phyloP scores from a whole-genome alignment of 2,888 invertebrate genomes.

The Spodoptera littoralis region DNA sequence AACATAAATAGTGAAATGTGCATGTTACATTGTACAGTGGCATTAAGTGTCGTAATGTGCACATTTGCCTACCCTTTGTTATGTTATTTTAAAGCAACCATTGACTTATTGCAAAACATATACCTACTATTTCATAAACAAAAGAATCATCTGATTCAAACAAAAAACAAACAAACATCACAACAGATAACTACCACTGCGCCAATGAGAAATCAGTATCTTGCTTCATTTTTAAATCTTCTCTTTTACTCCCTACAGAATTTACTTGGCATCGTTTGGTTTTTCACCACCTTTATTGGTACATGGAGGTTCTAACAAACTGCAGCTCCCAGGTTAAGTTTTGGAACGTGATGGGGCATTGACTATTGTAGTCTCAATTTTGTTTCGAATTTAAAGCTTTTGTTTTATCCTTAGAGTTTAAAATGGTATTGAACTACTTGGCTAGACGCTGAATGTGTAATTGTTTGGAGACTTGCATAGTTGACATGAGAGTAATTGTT shows the following conservation, averaged over 20 bases:
- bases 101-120: too few species aligned
- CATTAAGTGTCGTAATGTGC: too few species aligned
- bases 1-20: too few species aligned
- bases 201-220: not conserved
- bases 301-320: conserved; percentile 62
- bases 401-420: conserved; percentile 10
- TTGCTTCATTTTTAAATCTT: conserved; percentile 27
- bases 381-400: conserved; percentile 21
- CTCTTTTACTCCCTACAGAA: conserved; percentile 59
- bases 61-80: too few species aligned
- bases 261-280: conserved; percentile 52
- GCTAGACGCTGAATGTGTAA: not conserved
- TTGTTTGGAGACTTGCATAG: conserved; percentile 4
- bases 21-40: too few species aligned
- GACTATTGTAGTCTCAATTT: conserved; percentile 42
- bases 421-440: conserved; percentile 16
- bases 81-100: too few species aligned
- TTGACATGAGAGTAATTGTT: too few species aligned
- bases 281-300: conserved; percentile 48
- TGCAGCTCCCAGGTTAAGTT: conserved; percentile 42
- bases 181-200: not conserved
- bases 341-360: conserved; percentile 54
- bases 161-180: conserved; percentile 5
- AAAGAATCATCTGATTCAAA: too few species aligned
- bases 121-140: too few species aligned